Conservation (phyloP, 2,797 vertebrate genomes). For the Periophthalmus magnuspinnatus region DNA sequence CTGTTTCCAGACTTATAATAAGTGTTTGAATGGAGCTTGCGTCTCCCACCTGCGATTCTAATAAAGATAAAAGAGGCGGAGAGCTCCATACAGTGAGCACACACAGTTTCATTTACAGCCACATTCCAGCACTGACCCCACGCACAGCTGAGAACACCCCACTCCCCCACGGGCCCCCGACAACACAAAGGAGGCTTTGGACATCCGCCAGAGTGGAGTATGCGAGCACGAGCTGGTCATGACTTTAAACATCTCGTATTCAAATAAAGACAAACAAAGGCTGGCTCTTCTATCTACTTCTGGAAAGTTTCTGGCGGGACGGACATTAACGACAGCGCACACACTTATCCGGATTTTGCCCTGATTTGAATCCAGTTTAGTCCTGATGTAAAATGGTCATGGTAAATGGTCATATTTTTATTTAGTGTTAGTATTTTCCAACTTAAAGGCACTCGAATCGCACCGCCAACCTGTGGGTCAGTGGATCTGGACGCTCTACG, state of each 20-base stretch:
- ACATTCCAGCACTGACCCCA: constrained; percentile 66
- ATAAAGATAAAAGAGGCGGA: constrained; percentile 18
- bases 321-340: background rate
- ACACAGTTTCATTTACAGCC: constrained; percentile 64
- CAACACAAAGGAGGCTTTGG: constrained; percentile 2
- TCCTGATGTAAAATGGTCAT: background rate
- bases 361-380: background rate
- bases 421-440: no score
- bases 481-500: no score
- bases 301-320: background rate
- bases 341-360: background rate
- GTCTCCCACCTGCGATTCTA: constrained; percentile 13
- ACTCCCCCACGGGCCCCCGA: constrained; percentile 15
- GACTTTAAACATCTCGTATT: constrained; percentile 3
- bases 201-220: background rate
- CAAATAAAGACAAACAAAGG: constrained; percentile 16
- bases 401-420: no score
- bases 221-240: constrained; percentile 14
- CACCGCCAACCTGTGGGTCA: no score
- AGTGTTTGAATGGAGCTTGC: background rate
- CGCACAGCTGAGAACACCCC: constrained; percentile 51
- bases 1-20: constrained; percentile 1
- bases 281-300: constrained; percentile 1
- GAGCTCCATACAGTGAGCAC: constrained; percentile 47
- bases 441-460: no score